Conservation (phyloP, 2,888 invertebrate genomes). For the Baronia brevicornis region DNA sequence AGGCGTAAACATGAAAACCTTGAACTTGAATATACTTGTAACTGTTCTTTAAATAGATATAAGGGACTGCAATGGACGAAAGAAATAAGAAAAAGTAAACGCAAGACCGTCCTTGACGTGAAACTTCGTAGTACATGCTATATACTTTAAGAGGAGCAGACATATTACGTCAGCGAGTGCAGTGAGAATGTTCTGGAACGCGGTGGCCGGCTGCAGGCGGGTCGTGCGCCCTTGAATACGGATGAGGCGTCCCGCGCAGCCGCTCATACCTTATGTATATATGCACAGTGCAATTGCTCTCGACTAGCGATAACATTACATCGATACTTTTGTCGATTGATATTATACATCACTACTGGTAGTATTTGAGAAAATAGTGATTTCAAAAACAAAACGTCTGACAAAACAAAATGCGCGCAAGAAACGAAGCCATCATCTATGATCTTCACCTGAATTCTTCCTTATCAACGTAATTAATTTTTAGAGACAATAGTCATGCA, state of each 20-base stretch:
- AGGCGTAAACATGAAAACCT: too few relatives aligned
- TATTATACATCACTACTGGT: neutral
- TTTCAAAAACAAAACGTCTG: too few relatives aligned
- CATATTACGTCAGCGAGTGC: slow-evolving; percentile 27
- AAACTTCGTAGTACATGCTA: neutral
- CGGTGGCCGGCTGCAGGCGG: slow-evolving; percentile 39
- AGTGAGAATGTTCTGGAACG: slow-evolving; percentile 32
- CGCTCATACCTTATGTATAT: slow-evolving; percentile 53
- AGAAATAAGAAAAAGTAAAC: neutral
- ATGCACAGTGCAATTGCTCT: slow-evolving; percentile 38
- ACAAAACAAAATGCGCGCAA: too few relatives aligned
- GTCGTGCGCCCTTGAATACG: slow-evolving; percentile 59
- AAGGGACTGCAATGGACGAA: too few relatives aligned
- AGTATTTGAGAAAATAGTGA: slow-evolving; percentile 1
- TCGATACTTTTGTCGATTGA: slow-evolving; percentile 1
- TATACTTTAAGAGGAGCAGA: slow-evolving; percentile 3
- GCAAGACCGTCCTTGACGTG: neutral
- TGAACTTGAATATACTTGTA: too few relatives aligned
- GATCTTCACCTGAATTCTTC: too few relatives aligned
- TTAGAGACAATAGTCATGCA: too few relatives aligned
- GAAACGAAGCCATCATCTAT: too few relatives aligned
- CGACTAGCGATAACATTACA: slow-evolving; percentile 17
- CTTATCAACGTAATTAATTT: too few relatives aligned
- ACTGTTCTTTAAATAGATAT: too few relatives aligned
- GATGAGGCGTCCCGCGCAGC: slow-evolving; percentile 35